phyloP scores from a whole-genome alignment of 2,113 vertebrate genomes.

The Brachyhypopomus occidentalis region DNA sequence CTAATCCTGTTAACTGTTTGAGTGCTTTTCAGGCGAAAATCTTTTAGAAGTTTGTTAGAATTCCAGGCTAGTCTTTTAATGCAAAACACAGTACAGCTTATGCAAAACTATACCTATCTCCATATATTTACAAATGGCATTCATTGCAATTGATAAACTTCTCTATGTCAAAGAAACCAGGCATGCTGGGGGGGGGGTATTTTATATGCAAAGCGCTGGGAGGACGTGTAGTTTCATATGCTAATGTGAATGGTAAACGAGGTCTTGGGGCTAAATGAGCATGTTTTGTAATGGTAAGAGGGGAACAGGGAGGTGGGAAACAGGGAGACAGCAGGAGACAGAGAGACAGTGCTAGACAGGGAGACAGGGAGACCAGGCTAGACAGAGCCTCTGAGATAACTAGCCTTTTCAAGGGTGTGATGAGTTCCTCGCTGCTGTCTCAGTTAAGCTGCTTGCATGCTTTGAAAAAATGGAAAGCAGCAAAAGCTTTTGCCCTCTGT shows the following conservation, averaged over 20 bases:
- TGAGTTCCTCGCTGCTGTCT: background rate
- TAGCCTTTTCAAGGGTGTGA: background rate
- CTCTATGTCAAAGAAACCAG: too few relatives aligned
- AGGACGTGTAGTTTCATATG: background rate
- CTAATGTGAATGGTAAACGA: background rate
- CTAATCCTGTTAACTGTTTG: too few relatives aligned
- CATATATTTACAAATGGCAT: constrained; percentile 13
- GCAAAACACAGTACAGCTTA: background rate
- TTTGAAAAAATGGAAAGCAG: background rate
- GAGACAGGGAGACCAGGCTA: too few relatives aligned
- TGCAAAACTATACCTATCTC: constrained; percentile 5
- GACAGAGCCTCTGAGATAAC: background rate
- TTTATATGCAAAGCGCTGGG: constrained; percentile 15
- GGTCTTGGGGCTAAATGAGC: constrained; percentile 16
- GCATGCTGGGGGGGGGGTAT: background rate
- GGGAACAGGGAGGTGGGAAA: background rate
- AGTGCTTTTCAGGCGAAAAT: too few relatives aligned
- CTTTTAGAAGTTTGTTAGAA: too few relatives aligned
- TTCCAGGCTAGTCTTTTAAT: too few relatives aligned
- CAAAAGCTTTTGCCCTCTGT: background rate
- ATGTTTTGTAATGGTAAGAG: constrained; percentile 9
- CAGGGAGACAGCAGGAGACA: background rate
- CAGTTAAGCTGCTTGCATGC: background rate
- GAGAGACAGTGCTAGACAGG: background rate
- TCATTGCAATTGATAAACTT: too few relatives aligned